These are phyloP conservation scores for Cinclus cinclus DNA, from an alignment of 2,113 vertebrate genomes.

Conservation along the genomic window DNA sequence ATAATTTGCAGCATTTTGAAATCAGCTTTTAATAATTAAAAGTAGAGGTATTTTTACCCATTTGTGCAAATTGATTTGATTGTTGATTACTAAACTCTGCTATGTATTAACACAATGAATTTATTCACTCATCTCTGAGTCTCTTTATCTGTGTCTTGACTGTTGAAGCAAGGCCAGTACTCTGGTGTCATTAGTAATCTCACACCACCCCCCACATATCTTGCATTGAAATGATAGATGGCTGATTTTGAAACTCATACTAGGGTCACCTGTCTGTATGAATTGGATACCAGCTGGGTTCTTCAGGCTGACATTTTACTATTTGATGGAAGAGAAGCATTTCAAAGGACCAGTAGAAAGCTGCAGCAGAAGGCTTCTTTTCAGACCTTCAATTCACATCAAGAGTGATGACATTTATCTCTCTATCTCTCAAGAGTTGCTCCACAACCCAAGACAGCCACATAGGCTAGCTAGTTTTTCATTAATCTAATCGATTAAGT, in stretches of 20 bases:
- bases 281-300: not conserved
- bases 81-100: constrained; percentile 57
- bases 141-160: constrained; percentile 44
- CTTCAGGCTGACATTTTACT: not conserved
- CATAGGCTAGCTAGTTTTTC: not conserved
- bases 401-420: not conserved
- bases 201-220: not conserved
- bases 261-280: not conserved
- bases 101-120: constrained; percentile 58
- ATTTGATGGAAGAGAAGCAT: not conserved
- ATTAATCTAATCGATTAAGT: not conserved
- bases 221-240: not conserved
- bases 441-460: not conserved
- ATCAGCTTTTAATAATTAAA: not conserved
- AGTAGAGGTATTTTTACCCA: constrained; percentile 73
- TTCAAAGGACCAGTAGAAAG: not conserved
- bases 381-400: not conserved
- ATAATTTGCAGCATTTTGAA: not conserved
- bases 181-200: constrained; percentile 45
- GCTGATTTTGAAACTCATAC: not conserved
- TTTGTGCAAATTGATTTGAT: constrained; percentile 23
- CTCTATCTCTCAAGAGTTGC: not conserved
- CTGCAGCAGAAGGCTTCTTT: not conserved
- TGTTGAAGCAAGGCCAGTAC: constrained; percentile 73
- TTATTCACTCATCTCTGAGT: constrained; percentile 50